Conservation (phyloP, 37 sponge, comb jelly and placozoan genomes). For the Hormiphora californensis region DNA sequence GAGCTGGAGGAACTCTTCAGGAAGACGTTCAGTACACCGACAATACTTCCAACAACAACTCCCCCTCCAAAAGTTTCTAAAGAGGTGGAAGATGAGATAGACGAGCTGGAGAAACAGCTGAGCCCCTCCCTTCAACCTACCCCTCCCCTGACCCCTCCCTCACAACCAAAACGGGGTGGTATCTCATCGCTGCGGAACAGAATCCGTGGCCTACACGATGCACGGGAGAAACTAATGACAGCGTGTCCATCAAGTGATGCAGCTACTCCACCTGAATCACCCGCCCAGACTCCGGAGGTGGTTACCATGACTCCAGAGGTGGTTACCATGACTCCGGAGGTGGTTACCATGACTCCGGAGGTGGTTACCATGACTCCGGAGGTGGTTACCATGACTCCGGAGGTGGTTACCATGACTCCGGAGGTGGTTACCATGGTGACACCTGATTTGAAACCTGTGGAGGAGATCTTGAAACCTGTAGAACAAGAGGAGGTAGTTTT, state of each 20-base stretch:
- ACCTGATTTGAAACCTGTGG: not conserved
- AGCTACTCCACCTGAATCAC: not conserved
- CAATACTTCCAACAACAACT: not conserved
- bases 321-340: not conserved
- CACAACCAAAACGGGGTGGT: not conserved
- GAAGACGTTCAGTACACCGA: too few relatives aligned
- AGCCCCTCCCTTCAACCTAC: not conserved
- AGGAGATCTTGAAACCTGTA: not conserved
- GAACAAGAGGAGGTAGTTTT: not conserved
- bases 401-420: not conserved
- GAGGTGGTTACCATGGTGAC: not conserved
- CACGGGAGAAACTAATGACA: constrained; percentile 25
- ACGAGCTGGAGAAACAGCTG: too few relatives aligned
- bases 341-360: not conserved
- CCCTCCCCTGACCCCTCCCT: not conserved
- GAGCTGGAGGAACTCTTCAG: too few relatives aligned
- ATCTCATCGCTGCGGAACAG: constrained; percentile 37
- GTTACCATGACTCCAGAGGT: not conserved
- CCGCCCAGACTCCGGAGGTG: not conserved
- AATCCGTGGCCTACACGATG: constrained; percentile 25
- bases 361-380: too few relatives aligned
- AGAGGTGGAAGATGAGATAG: too few relatives aligned
- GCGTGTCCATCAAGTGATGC: constrained; percentile 1
- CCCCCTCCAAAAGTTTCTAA: not conserved
- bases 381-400: not conserved